A percentile compares a stretch with the other conserved stretches of the same genome.
Conservation (phyloP, 2,888 invertebrate genomes). For the Phorcus lineatus region DNA sequence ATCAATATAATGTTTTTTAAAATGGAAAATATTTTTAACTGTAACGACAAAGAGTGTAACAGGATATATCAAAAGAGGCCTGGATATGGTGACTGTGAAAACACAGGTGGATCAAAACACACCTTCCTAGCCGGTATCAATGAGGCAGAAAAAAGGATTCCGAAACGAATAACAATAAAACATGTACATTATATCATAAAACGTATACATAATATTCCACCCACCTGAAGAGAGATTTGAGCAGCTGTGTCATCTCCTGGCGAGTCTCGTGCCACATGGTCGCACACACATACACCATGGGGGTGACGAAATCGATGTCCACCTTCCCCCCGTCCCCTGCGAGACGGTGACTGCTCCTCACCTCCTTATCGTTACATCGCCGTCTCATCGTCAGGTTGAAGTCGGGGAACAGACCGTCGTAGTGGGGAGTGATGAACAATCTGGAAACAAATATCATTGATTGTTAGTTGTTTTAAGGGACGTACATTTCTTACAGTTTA, state of each 20-base stretch:
- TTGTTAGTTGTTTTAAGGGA: background rate
- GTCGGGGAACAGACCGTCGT: constrained; percentile 92
- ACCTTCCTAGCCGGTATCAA: too few species aligned
- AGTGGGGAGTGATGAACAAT: constrained; percentile 76
- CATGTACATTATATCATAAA: background rate
- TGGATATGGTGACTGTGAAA: too few species aligned
- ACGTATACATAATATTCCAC: background rate
- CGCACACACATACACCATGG: constrained; percentile 91
- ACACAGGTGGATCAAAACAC: too few species aligned
- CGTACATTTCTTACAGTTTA: background rate
- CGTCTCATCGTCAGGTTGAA: constrained; percentile 96
- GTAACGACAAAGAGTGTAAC: too few species aligned
- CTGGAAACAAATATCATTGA: constrained; percentile 38
- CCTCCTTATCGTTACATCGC: constrained; percentile 87
- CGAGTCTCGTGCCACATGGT: constrained; percentile 99
- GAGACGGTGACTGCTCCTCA: constrained; percentile 54
- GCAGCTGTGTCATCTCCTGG: constrained; percentile 83
- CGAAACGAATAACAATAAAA: too few species aligned
- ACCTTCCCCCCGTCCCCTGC: constrained; percentile 55
- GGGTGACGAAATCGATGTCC: constrained; percentile 50
- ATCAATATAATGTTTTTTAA: too few species aligned
- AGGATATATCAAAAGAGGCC: too few species aligned
- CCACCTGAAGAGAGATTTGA: constrained; percentile 85
- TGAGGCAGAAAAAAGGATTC: too few species aligned
- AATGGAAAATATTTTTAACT: too few species aligned